A percentile compares a stretch with the other conserved stretches of the same genome.
phyloP scores from a whole-genome alignment of 53 echinoderm and acorn worm genomes.

The Temnopleurus reevesii region DNA sequence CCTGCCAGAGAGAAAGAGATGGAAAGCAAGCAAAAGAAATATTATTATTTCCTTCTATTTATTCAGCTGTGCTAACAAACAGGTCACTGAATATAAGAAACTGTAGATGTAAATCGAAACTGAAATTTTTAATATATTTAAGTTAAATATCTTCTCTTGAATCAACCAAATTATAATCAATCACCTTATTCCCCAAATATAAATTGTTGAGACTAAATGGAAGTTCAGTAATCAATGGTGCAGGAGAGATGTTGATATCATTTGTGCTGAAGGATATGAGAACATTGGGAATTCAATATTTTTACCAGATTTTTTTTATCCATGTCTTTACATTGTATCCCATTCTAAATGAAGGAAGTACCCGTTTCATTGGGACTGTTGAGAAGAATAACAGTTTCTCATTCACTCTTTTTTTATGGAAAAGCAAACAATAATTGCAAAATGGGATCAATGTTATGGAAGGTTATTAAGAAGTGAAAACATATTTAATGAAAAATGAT shows the following conservation, averaged over 20 bases:
- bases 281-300: no score
- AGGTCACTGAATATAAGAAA: background rate
- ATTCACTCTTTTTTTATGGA: background rate
- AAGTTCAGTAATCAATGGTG: no score
- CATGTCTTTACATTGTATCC: background rate
- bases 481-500: background rate
- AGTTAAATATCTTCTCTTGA: background rate
- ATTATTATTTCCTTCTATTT: background rate
- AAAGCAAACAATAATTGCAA: background rate
- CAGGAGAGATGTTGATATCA: no score
- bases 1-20: background rate
- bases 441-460: background rate
- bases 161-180: no score
- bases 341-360: background rate
- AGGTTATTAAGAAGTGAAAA: no score
- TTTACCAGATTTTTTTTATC: background rate
- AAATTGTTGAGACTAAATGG: no score
- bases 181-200: no score
- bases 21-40: background rate
- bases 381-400: background rate
- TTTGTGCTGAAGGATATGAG: no score
- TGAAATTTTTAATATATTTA: background rate
- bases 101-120: background rate
- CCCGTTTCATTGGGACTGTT: background rate
- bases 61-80: constrained; percentile 37